Conservation (phyloP, 2,888 invertebrate genomes). For the Himalopsyche japonica region DNA sequence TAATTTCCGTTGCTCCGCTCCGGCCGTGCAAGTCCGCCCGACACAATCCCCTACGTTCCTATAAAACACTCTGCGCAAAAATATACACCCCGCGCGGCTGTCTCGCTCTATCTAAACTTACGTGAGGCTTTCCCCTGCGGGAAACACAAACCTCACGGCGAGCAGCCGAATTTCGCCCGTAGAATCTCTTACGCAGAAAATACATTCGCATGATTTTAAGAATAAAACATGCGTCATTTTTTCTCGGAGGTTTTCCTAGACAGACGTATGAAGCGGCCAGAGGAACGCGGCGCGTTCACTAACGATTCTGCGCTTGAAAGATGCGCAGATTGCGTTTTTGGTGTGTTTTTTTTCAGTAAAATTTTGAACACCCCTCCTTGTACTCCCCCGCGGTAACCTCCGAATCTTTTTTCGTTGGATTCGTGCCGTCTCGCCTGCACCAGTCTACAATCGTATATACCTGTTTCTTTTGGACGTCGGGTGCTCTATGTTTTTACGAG, state of each 20-base stretch:
- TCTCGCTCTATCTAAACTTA: slow-evolving; percentile 27
- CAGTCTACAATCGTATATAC: neutral
- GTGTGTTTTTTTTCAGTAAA: slow-evolving; percentile 54
- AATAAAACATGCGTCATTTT: slow-evolving; percentile 7
- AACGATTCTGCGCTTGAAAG: slow-evolving; percentile 65
- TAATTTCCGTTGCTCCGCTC: slow-evolving; percentile 54
- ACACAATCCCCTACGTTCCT: slow-evolving; percentile 27
- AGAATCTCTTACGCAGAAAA: neutral
- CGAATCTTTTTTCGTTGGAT: slow-evolving; percentile 12
- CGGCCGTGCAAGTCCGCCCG: slow-evolving; percentile 17
- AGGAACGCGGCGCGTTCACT: slow-evolving; percentile 41
- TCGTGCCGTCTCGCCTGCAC: slow-evolving; percentile 12
- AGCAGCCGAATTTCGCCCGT: slow-evolving; percentile 7
- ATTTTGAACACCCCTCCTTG: slow-evolving; percentile 12
- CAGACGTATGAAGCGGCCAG: slow-evolving; percentile 25
- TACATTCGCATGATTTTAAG: neutral
- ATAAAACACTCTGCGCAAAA: slow-evolving; percentile 40
- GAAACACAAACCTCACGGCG: neutral
- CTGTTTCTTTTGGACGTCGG: slow-evolving; percentile 15
- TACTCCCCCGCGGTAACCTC: slow-evolving; percentile 14
- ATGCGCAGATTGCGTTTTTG: slow-evolving; percentile 65
- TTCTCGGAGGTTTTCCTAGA: slow-evolving; percentile 17
- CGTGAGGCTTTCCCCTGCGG: neutral
- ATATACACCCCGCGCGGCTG: slow-evolving; percentile 24
- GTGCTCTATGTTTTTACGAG: slow-evolving; percentile 34